phyloP scores from a whole-genome alignment of 2,113 vertebrate genomes.

The Ochotona princeps region DNA sequence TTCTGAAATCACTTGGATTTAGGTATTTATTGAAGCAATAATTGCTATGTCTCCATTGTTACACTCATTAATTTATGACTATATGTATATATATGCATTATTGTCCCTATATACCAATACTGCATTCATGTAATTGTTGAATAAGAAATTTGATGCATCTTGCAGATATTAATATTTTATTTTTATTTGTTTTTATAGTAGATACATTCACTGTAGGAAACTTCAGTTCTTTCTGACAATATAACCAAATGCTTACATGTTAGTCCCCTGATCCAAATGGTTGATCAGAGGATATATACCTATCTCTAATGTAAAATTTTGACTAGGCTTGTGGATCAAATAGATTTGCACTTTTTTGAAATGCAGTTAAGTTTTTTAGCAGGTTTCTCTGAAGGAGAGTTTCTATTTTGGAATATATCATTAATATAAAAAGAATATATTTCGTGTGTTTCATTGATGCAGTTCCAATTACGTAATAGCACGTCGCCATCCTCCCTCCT shows the following conservation, averaged over 20 bases:
- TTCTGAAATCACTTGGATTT: not conserved
- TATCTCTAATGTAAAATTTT: slow-evolving; percentile 17
- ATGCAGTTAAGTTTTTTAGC: not conserved
- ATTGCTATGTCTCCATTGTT: slow-evolving; percentile 1
- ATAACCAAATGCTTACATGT: no score
- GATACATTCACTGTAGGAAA: not conserved
- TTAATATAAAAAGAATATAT: no score
- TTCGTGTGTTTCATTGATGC: no score
- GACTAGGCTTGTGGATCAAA: not conserved
- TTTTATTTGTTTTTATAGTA: not conserved
- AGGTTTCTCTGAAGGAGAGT: not conserved
- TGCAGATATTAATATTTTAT: not conserved
- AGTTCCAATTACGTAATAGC: no score
- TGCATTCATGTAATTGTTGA: not conserved
- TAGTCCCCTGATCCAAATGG: not conserved
- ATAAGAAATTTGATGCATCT: slow-evolving; percentile 13
- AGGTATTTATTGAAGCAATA: not conserved
- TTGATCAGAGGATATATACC: not conserved
- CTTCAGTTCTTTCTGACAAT: no score
- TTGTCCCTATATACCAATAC: not conserved
- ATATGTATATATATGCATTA: no score
- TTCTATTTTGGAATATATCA: no score
- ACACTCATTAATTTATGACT: no score
- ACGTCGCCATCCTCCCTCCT: no score
- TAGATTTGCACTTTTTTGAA: not conserved